These are phyloP conservation scores for Spisula solida DNA, from an alignment of 2,888 invertebrate species.

Conservation along the genomic window DNA sequence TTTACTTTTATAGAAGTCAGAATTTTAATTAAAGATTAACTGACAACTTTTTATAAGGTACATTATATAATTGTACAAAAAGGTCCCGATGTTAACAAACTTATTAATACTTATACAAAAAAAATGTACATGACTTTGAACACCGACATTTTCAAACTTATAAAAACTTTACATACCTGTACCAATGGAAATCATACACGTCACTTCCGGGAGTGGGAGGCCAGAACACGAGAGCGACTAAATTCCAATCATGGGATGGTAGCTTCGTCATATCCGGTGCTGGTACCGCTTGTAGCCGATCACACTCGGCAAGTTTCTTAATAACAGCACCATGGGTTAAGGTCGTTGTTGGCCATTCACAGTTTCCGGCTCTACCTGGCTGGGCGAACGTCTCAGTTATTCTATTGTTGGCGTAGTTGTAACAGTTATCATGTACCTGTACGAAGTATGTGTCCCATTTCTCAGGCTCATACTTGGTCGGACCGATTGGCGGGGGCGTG, in stretches of 20 bases:
- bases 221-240: constrained; percentile 69
- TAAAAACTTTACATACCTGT: constrained; percentile 41
- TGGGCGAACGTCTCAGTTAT: constrained; percentile 65
- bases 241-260: constrained; percentile 49
- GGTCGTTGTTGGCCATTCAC: not conserved
- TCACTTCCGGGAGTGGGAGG: constrained; percentile 40
- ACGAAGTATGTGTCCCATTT: constrained; percentile 53
- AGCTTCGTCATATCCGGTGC: constrained; percentile 21
- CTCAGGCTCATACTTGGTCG: constrained; percentile 49
- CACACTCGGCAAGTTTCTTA: constrained; percentile 44
- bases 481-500: constrained; percentile 34
- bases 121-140: too few relatives aligned
- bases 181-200: constrained; percentile 64
- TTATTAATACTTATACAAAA: too few relatives aligned
- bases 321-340: constrained; percentile 39
- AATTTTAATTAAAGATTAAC: too few relatives aligned
- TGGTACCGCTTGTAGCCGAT: constrained; percentile 46
- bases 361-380: constrained; percentile 52
- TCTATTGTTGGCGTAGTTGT: constrained; percentile 66
- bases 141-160: too few relatives aligned
- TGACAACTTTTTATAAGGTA: too few relatives aligned
- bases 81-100: too few relatives aligned
- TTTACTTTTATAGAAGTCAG: too few relatives aligned
- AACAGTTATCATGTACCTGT: constrained; percentile 57
- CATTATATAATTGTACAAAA: too few relatives aligned